phyloP scores from a whole-genome alignment of 2,888 invertebrate genomes.

The Eucera pruinosa region DNA sequence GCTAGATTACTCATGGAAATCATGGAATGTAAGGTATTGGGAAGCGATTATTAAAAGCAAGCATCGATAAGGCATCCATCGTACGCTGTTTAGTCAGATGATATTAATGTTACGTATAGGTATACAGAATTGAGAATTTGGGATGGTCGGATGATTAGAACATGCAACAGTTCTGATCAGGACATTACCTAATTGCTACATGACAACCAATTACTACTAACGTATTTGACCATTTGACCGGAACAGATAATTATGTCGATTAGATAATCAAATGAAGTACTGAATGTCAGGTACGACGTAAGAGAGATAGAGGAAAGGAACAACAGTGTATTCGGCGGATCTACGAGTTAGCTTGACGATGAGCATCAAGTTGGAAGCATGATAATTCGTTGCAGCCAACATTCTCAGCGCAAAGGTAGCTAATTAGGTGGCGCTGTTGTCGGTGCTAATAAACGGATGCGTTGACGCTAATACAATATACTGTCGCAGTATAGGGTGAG shows the following conservation, averaged over 20 bases:
- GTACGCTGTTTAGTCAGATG: no score
- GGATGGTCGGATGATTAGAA: constrained; percentile 4
- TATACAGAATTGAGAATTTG: neutral
- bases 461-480: constrained; percentile 76
- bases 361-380: constrained; percentile 43
- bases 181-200: constrained; percentile 27
- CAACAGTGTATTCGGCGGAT: neutral
- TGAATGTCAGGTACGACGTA: constrained; percentile 7
- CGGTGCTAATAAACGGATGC: constrained; percentile 79
- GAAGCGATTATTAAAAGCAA: no score
- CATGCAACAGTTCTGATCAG: constrained; percentile 1
- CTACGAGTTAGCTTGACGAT: constrained; percentile 44
- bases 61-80: no score
- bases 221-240: constrained; percentile 36
- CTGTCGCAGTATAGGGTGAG: constrained; percentile 41
- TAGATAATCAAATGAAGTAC: constrained; percentile 44
- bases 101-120: no score
- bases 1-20: no score
- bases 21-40: no score
- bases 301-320: neutral
- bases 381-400: constrained; percentile 59
- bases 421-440: constrained; percentile 72
- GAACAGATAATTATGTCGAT: constrained; percentile 46
- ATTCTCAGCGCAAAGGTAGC: constrained; percentile 58
- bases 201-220: constrained; percentile 31